Base-by-base conservation (phyloP, 1,140 invertebrate genomes). In the Drosophila bocqueti region DNA sequence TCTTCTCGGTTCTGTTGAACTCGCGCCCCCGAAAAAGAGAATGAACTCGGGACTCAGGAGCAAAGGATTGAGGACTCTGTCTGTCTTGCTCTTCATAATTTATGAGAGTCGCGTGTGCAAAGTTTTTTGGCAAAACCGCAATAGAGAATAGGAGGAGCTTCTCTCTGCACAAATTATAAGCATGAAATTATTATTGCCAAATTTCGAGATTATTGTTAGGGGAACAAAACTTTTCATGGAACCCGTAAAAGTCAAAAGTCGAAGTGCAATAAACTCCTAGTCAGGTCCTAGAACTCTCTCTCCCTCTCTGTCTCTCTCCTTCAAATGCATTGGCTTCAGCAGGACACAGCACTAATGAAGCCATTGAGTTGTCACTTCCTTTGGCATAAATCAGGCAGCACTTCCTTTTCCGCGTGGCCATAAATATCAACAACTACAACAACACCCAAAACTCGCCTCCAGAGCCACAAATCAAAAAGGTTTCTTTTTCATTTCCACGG, bases 321-420 rank as follows among this genome's bases (percentile, higher is more conserved):
- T 45, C 64, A 15, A 57, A 68, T 63, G 59, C 26, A 63, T 43
- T 43, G 31, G n/a, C 26, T 57, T 40, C 9, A 36, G 29, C 64
- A 78, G 52, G 34, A 55, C 21, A 16, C 18, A 24, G 62, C 69
- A 73, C 81, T 87, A 87, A 87, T 87, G 84, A 87, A 89, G 84
- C 85, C 77, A 87, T 87, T 87, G 84, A 87, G 85, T 89, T 87
- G 84, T 87, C 84, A 87, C 76, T 89, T 84, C 68, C 74, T 57
- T 77, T 69, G 67, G 76, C 83, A 87, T 89, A 87, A 87, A 87
- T 87, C 85, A 87, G 77, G 49, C 73, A 62, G 55, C 49, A 55
- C 36, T 64, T 61, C 65, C 60, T 59, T 67, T 74, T 45, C 61
- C 49, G 29, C 45, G 50, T 76, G 76, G 38, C 83, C 83, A 87